phyloP scores from a whole-genome alignment of 2,797 vertebrate genomes.

The Lacerta viridis region DNA sequence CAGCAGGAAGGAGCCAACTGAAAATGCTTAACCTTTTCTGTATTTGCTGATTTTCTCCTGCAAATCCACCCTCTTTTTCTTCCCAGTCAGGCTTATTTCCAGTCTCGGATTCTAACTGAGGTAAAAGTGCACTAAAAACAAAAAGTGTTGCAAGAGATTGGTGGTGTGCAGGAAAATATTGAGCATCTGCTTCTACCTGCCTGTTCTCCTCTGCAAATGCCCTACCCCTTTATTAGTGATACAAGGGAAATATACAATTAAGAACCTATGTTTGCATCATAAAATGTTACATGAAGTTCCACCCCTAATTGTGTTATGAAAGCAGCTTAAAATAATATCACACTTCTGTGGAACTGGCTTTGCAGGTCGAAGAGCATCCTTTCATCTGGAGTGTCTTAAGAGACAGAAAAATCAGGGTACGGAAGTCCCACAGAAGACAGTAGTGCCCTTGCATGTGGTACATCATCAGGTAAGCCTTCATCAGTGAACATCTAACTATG shows the following conservation, averaged over 20 bases:
- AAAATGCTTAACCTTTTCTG: background rate
- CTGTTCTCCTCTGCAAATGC: background rate
- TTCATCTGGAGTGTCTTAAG: slow-evolving; percentile 96
- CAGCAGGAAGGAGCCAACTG: background rate
- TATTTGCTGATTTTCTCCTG: background rate
- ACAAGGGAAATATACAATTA: background rate
- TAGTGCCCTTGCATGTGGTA: slow-evolving; percentile 92
- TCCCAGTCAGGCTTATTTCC: background rate
- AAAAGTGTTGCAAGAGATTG: background rate
- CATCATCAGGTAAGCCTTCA: slow-evolving; percentile 91
- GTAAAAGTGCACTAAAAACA: background rate
- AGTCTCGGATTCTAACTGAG: background rate
- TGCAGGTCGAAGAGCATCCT: slow-evolving; percentile 94
- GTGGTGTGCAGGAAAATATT: background rate
- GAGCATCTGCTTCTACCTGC: background rate
- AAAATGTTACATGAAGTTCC: background rate
- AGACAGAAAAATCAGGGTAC: slow-evolving; percentile 88
- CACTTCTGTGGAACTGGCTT: slow-evolving; percentile 31
- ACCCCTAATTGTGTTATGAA: background rate
- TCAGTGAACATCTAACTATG: background rate
- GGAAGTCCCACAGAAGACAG: slow-evolving; percentile 93
- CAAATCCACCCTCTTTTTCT: background rate
- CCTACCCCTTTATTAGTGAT: background rate
- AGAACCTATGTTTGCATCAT: background rate
- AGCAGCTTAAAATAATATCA: slow-evolving; percentile 25